Conservation (phyloP, 2,888 invertebrate genomes). For the Ecliptopera silaceata region DNA sequence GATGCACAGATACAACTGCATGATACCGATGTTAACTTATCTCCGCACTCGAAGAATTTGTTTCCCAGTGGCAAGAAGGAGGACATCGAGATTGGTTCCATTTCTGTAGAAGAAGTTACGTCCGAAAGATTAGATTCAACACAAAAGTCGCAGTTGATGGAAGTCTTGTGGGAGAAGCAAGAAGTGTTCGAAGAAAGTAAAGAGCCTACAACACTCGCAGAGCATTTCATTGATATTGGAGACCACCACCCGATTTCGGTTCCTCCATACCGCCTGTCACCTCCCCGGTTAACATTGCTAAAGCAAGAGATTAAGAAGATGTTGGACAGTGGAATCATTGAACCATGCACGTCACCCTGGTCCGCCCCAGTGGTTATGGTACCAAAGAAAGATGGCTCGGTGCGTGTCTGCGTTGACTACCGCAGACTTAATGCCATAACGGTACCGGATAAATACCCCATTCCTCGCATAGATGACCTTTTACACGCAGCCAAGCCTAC, state of each 20-base stretch:
- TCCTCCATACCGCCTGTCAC: constrained; percentile 10
- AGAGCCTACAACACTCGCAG: not conserved
- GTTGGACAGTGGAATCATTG: constrained; percentile 2
- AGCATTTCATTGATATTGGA: constrained; percentile 7
- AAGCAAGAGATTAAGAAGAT: constrained; percentile 2
- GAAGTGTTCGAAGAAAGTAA: not conserved
- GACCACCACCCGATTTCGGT: not conserved
- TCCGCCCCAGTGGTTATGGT: constrained; percentile 5
- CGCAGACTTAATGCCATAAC: constrained; percentile 2
- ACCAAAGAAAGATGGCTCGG: constrained; percentile 8
- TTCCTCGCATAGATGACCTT: constrained; percentile 25
- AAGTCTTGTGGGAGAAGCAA: constrained; percentile 1
- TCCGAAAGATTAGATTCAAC: not conserved
- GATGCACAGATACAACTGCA: constrained; percentile 8
- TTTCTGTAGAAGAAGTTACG: not conserved
- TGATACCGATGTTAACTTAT: not conserved
- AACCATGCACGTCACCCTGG: constrained; percentile 6
- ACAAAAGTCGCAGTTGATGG: constrained; percentile 5
- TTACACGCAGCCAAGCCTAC: constrained; percentile 10
- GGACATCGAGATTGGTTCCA: constrained; percentile 7
- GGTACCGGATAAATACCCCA: constrained; percentile 21
- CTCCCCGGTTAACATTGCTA: not conserved
- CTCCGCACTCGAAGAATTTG: not conserved
- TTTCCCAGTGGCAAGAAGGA: constrained; percentile 1
- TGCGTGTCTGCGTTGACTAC: constrained; percentile 11